Evolutionary conservation across 2,113 vertebrate species (phyloP), one percentile per base, ranked within the genome.

Genomic region (Cololabis saira): DNA sequence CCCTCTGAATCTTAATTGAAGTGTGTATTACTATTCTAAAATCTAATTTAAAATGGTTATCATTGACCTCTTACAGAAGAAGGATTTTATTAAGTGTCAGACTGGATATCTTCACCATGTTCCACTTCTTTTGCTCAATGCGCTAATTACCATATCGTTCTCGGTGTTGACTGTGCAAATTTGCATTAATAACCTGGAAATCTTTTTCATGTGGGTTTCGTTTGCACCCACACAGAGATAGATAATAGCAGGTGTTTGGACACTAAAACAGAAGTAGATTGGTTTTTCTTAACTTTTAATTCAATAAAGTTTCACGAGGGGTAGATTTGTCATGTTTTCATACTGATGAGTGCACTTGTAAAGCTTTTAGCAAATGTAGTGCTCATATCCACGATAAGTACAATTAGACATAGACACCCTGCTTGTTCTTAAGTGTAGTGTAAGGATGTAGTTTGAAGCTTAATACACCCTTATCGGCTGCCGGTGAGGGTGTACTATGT

Each of bases 341-440:
- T 8, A 22, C 41, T 30, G n/a, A 27, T 30, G 19, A 50, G 27
- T 49, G 24, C 42, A 1, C 49, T 52, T 16, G 24, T 56, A 54
- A 53, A 55, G 47, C 37, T 19, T 62, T 41, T 24, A 45, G 17
- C 27, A 5, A 57, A 65, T 62, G 11, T 1, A 30, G 11, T 50
- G 27, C 40, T 58, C 44, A 9, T 30, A 45, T 60, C 17, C 12
- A 10, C 5, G 16, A 0, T 30, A 54, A 49, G 24, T 4, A 1
- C 59, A 60, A 64, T 58, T 40, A 62, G 18, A 43, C 24, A 27
- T 27, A 27, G 15, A 9, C 18, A 47, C n/a, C 50, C 53, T 16
- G 6, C 45, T 74, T 67, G 30, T 63, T 37, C 37, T 22, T 15
- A 27, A 62, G 58, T 17, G 9, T 17, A 56, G 47, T 51, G 63